Evolutionary conservation across 2,888 invertebrate genomes (phyloP).

Genomic region (Hirtodrosophila duncani): DNA sequence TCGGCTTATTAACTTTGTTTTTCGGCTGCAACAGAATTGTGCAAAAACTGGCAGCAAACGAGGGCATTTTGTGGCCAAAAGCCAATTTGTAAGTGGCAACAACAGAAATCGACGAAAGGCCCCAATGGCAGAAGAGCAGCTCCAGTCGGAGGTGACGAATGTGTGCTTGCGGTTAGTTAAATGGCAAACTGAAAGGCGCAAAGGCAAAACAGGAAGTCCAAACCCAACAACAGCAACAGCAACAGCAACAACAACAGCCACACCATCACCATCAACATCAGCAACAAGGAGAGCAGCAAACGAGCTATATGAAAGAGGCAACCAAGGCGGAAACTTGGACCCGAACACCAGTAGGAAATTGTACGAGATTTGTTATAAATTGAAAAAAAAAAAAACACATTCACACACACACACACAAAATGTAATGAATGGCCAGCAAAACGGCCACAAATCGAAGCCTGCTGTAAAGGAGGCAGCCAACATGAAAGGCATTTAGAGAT

Average conservation of each 20-base stretch:
- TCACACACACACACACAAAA: too few species aligned
- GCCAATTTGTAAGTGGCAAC: slow-evolving; percentile 62
- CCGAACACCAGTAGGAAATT: slow-evolving; percentile 29
- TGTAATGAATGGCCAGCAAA: too few species aligned
- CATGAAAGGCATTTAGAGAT: too few species aligned
- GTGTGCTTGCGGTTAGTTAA: slow-evolving; percentile 55
- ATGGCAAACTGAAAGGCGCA: slow-evolving; percentile 50
- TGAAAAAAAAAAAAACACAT: too few species aligned
- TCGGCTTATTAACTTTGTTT: slow-evolving; percentile 46
- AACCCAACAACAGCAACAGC: slow-evolving; percentile 13
- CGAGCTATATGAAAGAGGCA: slow-evolving; percentile 27
- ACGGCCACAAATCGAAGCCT: too few species aligned
- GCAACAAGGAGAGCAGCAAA: too few species aligned
- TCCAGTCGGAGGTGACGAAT: slow-evolving; percentile 43
- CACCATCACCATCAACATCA: too few species aligned
- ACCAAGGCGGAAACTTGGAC: slow-evolving; percentile 25
- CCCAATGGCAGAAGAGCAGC: slow-evolving; percentile 16
- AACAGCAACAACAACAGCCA: too few species aligned
- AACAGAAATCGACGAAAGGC: slow-evolving; percentile 41
- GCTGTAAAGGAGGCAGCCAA: too few species aligned
- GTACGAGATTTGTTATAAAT: slow-evolving; percentile 41
- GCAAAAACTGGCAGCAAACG: slow-evolving; percentile 26
- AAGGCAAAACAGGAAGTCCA: slow-evolving; percentile 33
- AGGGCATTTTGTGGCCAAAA: slow-evolving; percentile 55
- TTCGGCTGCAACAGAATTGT: slow-evolving; percentile 6